Conservation (phyloP, 2,797 vertebrate genomes). For the Onychomys leucogaster region DNA sequence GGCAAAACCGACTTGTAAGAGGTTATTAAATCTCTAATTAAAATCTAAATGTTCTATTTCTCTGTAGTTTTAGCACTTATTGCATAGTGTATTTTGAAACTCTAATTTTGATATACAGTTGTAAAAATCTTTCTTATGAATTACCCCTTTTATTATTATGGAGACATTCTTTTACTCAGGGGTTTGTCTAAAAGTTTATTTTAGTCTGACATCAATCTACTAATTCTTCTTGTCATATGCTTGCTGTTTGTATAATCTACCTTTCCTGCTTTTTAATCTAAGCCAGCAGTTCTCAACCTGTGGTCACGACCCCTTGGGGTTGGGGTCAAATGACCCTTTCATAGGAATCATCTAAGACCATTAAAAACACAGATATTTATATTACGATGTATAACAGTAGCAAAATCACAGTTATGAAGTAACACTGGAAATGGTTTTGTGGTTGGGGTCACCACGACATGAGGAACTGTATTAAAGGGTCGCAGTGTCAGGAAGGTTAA, state of each 20-base stretch:
- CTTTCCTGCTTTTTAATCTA: not conserved
- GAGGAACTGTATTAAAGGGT: not conserved
- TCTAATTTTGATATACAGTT: conserved; percentile 46
- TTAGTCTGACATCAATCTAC: not conserved
- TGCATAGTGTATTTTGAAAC: conserved; percentile 38
- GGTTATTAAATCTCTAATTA: not conserved
- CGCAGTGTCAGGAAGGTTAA: not conserved
- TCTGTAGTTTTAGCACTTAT: conserved; percentile 15
- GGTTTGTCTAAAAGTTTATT: conserved; percentile 7
- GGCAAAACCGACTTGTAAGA: not conserved
- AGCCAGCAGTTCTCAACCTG: not conserved
- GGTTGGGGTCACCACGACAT: not conserved
- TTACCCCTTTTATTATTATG: not conserved
- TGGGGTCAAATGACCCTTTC: not conserved
- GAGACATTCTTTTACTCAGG: not conserved
- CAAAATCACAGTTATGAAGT: not conserved
- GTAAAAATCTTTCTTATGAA: conserved; percentile 19
- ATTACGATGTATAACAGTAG: not conserved
- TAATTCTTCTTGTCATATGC: not conserved
- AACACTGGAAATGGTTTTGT: not conserved
- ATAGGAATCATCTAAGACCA: not conserved
- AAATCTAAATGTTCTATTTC: conserved; percentile 35
- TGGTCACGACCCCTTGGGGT: not conserved
- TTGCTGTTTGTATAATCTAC: not conserved
- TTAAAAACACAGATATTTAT: not conserved